Percentiles rank a stretch among this genome's conserved stretches.
These are phyloP conservation scores for Tetragonisca angustula DNA, from an alignment of 2,888 invertebrate species.

Conservation along the genomic window DNA sequence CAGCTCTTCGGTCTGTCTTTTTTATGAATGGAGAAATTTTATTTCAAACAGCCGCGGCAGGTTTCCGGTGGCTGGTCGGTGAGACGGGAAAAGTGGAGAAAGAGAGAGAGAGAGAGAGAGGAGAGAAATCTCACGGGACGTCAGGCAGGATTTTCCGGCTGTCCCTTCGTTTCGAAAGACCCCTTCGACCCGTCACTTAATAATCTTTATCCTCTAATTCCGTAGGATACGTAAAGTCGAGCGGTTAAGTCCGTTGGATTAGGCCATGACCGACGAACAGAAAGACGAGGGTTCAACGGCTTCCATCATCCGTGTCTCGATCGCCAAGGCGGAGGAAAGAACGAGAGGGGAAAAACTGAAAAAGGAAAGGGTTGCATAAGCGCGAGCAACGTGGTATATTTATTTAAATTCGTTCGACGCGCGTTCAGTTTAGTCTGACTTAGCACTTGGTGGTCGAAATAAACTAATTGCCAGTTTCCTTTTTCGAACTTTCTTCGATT, in stretches of 20 bases:
- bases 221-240: constrained; percentile 74
- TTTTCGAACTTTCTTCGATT: too few species aligned
- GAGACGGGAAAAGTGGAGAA: background rate
- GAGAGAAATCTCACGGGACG: constrained; percentile 57
- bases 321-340: background rate
- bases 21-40: constrained; percentile 26
- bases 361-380: constrained; percentile 2
- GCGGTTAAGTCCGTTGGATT: constrained; percentile 74
- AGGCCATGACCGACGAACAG: constrained; percentile 66
- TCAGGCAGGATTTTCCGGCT: constrained; percentile 70
- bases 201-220: constrained; percentile 78
- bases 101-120: too few species aligned
- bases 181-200: constrained; percentile 76
- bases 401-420: too few species aligned
- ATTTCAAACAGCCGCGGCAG: constrained; percentile 16
- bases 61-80: constrained; percentile 21
- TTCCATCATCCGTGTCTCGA: constrained; percentile 16
- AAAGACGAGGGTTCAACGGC: constrained; percentile 62
- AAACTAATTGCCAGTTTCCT: too few species aligned
- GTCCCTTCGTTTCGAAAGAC: constrained; percentile 67
- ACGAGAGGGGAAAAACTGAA: background rate
- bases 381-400: background rate
- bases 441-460: too few species aligned
- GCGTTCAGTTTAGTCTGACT: too few species aligned
- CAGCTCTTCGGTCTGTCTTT: background rate